Base-by-base conservation (phyloP, 2,888 invertebrate species). In the Tridacna crocea region DNA sequence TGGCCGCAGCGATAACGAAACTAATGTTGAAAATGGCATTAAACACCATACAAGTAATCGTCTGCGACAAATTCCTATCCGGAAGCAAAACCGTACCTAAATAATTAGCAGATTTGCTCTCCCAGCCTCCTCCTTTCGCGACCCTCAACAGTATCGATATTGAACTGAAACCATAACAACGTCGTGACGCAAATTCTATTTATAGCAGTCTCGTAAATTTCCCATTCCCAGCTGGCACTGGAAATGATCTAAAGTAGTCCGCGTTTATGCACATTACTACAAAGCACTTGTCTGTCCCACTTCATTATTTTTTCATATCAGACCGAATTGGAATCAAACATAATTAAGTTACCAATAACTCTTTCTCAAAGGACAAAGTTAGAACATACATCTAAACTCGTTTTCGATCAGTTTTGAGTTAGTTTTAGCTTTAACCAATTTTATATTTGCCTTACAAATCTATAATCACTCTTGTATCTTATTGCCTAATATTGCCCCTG, bases 91-190 rank as follows among this genome's bases (percentile, higher is more conserved):
- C n/a, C n/a, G n/a, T n/a, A n/a, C n/a, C 24, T 22, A n/a, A 15
- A n/a, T 60, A 24, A 60, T 60, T 0, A 60, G 60, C n/a, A 60
- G 24, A 22, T 24, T 22, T 17, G 1, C 63, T 13, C 15, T 19
- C 27, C 15, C 24, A 63, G 26, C 19, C 19, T 27, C 17, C 27
- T 63, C 27, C 63, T 24, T 19, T 63, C 17, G 15, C 0, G 63
- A 22, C 15, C 26, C 63, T 15, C 27, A 17, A 24, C 24, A 63
- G 27, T 63, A 27, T 27, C 24, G 63, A 63, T 27, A 63, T 27
- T 12, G 63, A 63, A 17, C 24, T 17, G 63, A 63, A 63, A 63
- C 63, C 63, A 63, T 63, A 63, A 63, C 63, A 63, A 63, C 63
- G 26, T 6, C 24, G 27, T 63, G 63, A 63, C 63, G 63, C 27